A percentile compares a stretch with the other conserved stretches of the same genome.
These are phyloP conservation scores for Oncorhynchus tshawytscha DNA, from an alignment of 2,113 vertebrate species.

Conservation along the genomic window DNA sequence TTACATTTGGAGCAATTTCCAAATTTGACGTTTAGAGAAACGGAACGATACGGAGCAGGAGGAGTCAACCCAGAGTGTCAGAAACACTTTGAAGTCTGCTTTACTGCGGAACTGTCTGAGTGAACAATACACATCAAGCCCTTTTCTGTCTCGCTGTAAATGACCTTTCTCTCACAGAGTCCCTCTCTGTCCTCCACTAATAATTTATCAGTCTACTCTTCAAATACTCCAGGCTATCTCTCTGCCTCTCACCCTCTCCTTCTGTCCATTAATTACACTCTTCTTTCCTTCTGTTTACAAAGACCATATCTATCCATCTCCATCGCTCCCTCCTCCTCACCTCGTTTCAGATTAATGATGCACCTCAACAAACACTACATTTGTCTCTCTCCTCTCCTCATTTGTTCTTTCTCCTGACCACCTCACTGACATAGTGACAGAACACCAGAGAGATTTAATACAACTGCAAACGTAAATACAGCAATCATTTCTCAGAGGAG, in stretches of 20 bases:
- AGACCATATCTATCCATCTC: neutral
- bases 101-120: conserved; percentile 23
- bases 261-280: neutral
- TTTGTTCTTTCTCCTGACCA: neutral
- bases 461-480: neutral
- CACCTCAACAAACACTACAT: neutral
- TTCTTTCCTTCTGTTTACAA: neutral
- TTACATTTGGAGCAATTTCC: too few species aligned
- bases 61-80: too few species aligned
- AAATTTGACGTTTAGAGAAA: too few species aligned
- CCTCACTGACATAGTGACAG: neutral
- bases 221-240: neutral
- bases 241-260: neutral
- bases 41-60: too few species aligned
- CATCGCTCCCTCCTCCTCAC: neutral
- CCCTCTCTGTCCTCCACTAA: neutral
- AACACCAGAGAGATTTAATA: neutral
- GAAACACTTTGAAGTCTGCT: neutral
- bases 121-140: conserved; percentile 30
- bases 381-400: neutral
- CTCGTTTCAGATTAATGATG: neutral
- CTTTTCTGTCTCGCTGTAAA: conserved; percentile 14
- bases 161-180: neutral
- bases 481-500: conserved; percentile 30
- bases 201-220: neutral